Evolutionary conservation across 2,113 vertebrate species (phyloP), one percentile per base, ranked within the genome.

Genomic region (Elgaria multicarinata): DNA sequence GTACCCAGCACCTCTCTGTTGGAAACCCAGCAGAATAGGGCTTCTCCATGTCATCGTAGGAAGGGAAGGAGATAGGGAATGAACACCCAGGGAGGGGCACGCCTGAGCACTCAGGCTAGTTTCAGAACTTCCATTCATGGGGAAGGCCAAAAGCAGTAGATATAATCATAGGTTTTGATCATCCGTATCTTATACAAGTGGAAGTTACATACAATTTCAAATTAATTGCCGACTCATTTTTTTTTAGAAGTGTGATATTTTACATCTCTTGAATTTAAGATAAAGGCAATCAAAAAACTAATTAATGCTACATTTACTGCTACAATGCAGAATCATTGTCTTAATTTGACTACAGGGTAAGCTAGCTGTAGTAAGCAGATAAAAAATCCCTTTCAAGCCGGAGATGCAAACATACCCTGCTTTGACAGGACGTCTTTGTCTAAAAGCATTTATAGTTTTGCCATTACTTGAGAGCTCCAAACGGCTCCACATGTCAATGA

Each of bases 311-410:
- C 62, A 92, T 94, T 94, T 77, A 92, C 86, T 8, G 79, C 66
- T 39, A 76, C 90, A 91, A 69, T 88, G 93, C 90, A 87, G 85
- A 91, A 86, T 87, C 91, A 91, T 86, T 94, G 89, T 95, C 94
- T 96, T 92, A 94, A 95, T 95, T 86, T 93, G 94, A 93, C 91
- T 87, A 90, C 87, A 94, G 93, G 71, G 86, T 94, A 94, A 88
- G 85, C 89, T 96, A 90, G 94, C 92, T 94, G 95, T 83, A 69
- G 84, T 82, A 88, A 94, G 89, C 31, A 94, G 94, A 94, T 94
- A 44, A 83, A 76, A 75, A 64, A 46, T 13, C 81, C 50, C 89
- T 94, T 85, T 93, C 87, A 94, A 88, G 1, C 89, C 82, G 62
- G 78, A 95, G 93, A 90, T 83, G 79, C 33, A 77, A 91, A 31